These are phyloP conservation scores for Rotaria socialis DNA, from an alignment of 2,888 invertebrate species.

Conservation along the genomic window DNA sequence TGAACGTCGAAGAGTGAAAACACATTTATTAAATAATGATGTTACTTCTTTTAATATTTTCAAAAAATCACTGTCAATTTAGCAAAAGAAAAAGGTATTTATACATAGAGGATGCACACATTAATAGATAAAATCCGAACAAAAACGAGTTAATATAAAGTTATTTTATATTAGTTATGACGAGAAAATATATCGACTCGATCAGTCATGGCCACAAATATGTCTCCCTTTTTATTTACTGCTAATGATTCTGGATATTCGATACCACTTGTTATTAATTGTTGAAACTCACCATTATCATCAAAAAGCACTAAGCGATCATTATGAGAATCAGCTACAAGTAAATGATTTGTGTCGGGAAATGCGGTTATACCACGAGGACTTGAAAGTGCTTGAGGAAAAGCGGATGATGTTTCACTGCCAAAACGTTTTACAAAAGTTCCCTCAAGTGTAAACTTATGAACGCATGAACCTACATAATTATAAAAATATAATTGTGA, in stretches of 20 bases:
- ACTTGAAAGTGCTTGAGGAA: neutral
- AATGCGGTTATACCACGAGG: conserved; percentile 1
- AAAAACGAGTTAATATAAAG: too few relatives aligned
- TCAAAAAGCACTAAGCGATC: conserved; percentile 28
- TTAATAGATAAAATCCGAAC: too few relatives aligned
- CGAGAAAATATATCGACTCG: neutral
- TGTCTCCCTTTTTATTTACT: neutral
- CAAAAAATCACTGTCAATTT: too few relatives aligned
- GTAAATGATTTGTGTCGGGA: neutral
- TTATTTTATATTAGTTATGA: neutral
- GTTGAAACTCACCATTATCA: neutral
- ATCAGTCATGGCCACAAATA: conserved; percentile 24
- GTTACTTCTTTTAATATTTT: too few relatives aligned
- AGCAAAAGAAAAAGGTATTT: too few relatives aligned
- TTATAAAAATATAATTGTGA: too few relatives aligned
- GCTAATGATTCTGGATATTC: conserved; percentile 26
- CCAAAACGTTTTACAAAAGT: neutral
- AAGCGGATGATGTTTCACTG: neutral
- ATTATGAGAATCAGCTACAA: conserved; percentile 28
- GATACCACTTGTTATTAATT: neutral
- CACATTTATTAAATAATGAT: too few relatives aligned
- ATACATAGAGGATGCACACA: too few relatives aligned
- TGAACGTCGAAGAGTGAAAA: too few relatives aligned
- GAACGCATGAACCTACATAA: neutral
- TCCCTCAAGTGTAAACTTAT: conserved; percentile 12